Evolutionary conservation across 2,888 invertebrate genomes (phyloP), one percentile per base, ranked within the genome.

Genomic region (Acleris sparsana): DNA sequence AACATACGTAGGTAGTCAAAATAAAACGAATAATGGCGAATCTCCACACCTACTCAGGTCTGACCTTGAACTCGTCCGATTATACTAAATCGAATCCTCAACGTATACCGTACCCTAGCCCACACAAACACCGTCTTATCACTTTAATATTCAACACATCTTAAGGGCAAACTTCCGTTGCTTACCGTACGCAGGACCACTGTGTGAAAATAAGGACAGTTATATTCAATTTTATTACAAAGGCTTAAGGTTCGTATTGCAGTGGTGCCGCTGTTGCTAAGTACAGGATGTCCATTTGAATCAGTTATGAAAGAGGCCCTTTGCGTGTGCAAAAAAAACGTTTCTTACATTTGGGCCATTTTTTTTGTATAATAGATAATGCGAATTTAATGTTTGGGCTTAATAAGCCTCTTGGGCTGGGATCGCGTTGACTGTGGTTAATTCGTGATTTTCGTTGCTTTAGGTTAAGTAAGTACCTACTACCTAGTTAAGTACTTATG

Each of bases 221-320:
- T 44, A 44, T 17, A 52, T 48, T 33, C 5, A 4, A 48, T 39
- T 20, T 7, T 39, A 39, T 39, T 4, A 39, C 39, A 5, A 25
- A 4, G 13, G 0, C 1, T 1, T 59, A 53, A 39, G 53, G 22
- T 59, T 5, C 22, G 22, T 16, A 43, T 64, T 59, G 22, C 48
- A 16, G 17, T 53, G 59, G 22, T 5, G 6, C 17, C 9, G 22
- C 7, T 59, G 53, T 59, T 53, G 59, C 53, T 59, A 64, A 22
- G 63, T 48, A 63, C 63, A 63, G 63, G 46, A 46, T 63, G 53
- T 53, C 29, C 29, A 53, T 58, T 63, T 48, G 57, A 53, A 53
- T 53, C 44, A 46, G 53, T 51, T 53, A 55, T 48, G 48, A 44
- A 20, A 44, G 22, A 52, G 48, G 62, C 25, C 52, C 63, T 58